Evolutionary conservation across 2,113 vertebrate species (phyloP).

Genomic region (Todiramphus chloris): DNA sequence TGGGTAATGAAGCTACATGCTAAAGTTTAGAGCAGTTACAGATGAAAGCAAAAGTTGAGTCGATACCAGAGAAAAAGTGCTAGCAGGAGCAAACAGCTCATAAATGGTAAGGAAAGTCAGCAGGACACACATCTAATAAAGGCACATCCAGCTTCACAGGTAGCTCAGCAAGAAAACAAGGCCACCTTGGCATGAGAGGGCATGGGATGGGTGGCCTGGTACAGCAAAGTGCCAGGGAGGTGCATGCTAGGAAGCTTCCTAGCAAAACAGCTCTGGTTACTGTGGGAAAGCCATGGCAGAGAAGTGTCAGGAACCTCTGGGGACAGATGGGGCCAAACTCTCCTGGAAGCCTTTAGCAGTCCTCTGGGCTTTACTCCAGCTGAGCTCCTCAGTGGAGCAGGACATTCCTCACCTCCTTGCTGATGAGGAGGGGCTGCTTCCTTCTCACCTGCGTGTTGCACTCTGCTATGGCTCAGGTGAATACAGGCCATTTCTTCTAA

Average conservation of each 20-base stretch:
- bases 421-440: background rate
- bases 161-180: background rate
- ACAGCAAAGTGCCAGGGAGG: background rate
- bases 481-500: background rate
- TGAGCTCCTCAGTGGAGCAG: background rate
- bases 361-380: background rate
- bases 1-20: background rate
- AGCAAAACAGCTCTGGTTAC: background rate
- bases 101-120: background rate
- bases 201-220: background rate
- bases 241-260: background rate
- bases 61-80: background rate
- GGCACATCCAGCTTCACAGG: background rate
- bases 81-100: background rate
- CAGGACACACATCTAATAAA: background rate
- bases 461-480: background rate
- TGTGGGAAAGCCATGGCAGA: background rate
- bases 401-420: accelerated
- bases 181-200: background rate
- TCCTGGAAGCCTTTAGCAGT: background rate
- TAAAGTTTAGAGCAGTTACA: background rate
- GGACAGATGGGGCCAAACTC: background rate
- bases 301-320: background rate
- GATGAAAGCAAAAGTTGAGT: background rate
- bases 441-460: background rate